Conservation (phyloP, 1,140 invertebrate species). For the Aphelinus atriplicis region DNA sequence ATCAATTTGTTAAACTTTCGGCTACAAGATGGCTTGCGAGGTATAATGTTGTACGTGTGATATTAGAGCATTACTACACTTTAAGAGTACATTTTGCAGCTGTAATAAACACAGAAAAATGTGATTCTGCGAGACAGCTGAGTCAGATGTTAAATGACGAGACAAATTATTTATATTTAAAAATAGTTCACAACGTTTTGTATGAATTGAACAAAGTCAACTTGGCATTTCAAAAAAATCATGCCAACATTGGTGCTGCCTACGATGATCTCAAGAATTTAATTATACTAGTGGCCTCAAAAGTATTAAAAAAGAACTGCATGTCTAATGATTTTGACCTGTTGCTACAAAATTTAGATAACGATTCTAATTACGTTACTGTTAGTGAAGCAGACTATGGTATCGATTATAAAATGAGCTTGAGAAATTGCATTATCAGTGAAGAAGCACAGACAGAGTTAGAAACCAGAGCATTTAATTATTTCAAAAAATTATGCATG, state of each 20-base stretch:
- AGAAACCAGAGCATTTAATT: slow-evolving; percentile 19
- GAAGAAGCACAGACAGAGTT: neutral
- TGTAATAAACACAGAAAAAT: slow-evolving; percentile 22
- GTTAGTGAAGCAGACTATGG: slow-evolving; percentile 6
- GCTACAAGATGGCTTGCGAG: slow-evolving; percentile 4
- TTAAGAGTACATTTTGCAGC: slow-evolving; percentile 37
- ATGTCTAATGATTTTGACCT: neutral
- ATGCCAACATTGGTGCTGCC: slow-evolving; percentile 23
- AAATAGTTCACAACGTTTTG: slow-evolving; percentile 26
- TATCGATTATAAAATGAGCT: slow-evolving; percentile 4
- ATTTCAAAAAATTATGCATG: slow-evolving; percentile 11
- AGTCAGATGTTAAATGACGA: slow-evolving; percentile 21
- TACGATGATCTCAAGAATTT: slow-evolving; percentile 23
- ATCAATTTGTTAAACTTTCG: slow-evolving; percentile 8
- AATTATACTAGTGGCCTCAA: slow-evolving; percentile 25
- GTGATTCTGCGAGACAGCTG: slow-evolving; percentile 21
- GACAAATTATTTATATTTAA: slow-evolving; percentile 24
- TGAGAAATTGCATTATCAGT: neutral
- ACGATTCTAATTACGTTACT: neutral
- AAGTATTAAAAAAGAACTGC: slow-evolving; percentile 23
- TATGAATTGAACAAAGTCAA: slow-evolving; percentile 29
- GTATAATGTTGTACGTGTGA: slow-evolving; percentile 6
- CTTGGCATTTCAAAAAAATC: slow-evolving; percentile 29
- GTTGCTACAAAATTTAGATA: slow-evolving; percentile 16
- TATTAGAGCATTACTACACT: slow-evolving; percentile 31